These are phyloP conservation scores for Sesia apiformis DNA, from an alignment of 2,888 invertebrate genomes.

Conservation along the genomic window DNA sequence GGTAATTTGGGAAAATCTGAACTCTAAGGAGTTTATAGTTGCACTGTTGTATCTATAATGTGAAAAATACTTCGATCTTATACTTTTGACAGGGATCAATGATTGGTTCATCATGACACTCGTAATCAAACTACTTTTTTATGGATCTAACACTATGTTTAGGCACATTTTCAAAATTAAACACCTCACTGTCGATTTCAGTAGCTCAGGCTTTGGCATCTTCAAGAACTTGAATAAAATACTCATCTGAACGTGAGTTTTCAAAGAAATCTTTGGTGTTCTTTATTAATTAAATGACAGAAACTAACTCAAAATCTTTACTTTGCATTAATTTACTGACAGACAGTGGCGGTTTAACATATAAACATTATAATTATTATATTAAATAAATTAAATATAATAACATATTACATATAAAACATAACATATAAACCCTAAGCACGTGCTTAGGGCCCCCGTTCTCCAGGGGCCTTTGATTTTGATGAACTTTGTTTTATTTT, in stretches of 20 bases:
- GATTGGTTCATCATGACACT: constrained; percentile 4
- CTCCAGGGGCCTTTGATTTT: too few species aligned
- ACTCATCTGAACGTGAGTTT: constrained; percentile 5
- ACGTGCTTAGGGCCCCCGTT: too few species aligned
- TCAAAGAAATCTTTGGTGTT: constrained; percentile 4
- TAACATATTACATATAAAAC: too few species aligned
- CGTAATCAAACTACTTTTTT: constrained; percentile 3
- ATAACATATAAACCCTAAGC: too few species aligned
- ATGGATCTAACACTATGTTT: constrained; percentile 1
- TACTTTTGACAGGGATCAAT: constrained; percentile 3
- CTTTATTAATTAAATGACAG: constrained; percentile 2
- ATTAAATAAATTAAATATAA: too few species aligned
- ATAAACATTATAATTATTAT: too few species aligned
- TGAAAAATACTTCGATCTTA: constrained; percentile 6
- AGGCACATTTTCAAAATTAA: constrained; percentile 2
- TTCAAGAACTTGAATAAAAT: constrained; percentile 1
- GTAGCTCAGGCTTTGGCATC: neutral
- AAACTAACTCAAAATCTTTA: constrained; percentile 2
- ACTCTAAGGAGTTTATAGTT: constrained; percentile 1
- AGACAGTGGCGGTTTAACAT: too few species aligned
- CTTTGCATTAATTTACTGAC: neutral
- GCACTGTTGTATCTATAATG: neutral
- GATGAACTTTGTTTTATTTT: too few species aligned
- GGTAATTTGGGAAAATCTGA: constrained; percentile 2
- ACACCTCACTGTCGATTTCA: too few species aligned